Evolutionary conservation across 2,888 invertebrate species (phyloP), one percentile per base, ranked within the genome.

Genomic region (Helicoverpa assulta): DNA sequence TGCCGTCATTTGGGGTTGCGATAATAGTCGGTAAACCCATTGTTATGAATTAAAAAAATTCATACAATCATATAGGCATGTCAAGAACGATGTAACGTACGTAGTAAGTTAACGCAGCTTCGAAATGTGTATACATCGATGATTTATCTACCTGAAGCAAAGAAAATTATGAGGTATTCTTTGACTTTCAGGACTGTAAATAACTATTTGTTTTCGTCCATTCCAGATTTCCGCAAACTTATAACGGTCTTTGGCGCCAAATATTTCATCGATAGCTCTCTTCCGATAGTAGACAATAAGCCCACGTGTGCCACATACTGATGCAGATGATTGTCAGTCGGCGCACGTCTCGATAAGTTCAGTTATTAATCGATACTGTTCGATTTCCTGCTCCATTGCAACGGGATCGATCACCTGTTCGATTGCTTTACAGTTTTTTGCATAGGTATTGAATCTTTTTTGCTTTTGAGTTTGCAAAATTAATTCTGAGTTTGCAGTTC

Each of bases 311-410:
- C 53, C 7, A 54, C 66, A 73, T 73, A 40, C 56, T 58, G 62
- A 78, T 40, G 29, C 18, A 58, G 65, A 37, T 52, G 14, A 52
- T 67, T 62, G n/a, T 3, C 50, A 70, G 29, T 40, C 70, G 21
- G 16, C 26, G 14, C 76, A 73, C 76, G 79, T 64, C 16, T 19
- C 40, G 5, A 50, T 19, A 47, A 53, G 76, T 67, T 78, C 70
- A 64, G 60, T 70, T 70, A 76, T 61, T 62, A 66, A 37, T 54
- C 75, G 72, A 53, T 67, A 73, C 65, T 70, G 67, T 72, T 53
- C 18, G 19, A 29, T 50, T 66, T 67, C 76, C 81, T 76, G 66
- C 40, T 60, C 37, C 12, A 58, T 58, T n/a, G 40, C 62, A 70
- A 70, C 67, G 78, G 76, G 69, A 69, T 56, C 52, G 43, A 54